Conservation (phyloP, 92 coral and sea anemone genomes). For the Zoanthus sociatus region DNA sequence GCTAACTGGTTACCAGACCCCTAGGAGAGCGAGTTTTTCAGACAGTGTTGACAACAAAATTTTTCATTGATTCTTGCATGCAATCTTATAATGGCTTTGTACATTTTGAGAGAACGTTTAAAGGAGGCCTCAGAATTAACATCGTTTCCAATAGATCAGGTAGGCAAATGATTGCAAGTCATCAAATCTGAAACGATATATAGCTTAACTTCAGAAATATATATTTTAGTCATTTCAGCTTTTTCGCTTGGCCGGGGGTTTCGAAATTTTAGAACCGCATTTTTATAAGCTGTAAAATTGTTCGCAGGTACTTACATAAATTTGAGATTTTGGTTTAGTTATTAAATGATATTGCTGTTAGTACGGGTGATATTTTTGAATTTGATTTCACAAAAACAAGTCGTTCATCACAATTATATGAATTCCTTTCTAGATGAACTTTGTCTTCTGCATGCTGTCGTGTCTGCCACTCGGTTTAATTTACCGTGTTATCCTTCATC, state of each 20-base stretch:
- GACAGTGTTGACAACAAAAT: slow-evolving; percentile 3
- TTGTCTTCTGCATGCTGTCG: slow-evolving; percentile 19
- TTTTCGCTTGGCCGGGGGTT: slow-evolving; percentile 33
- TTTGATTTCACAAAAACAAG: background rate
- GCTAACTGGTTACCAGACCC: too few relatives aligned
- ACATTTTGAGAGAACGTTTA: slow-evolving; percentile 22
- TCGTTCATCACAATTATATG: background rate
- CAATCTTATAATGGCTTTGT: slow-evolving; percentile 4
- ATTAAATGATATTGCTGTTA: background rate
- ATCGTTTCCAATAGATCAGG: slow-evolving; percentile 34
- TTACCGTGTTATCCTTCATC: slow-evolving; percentile 10
- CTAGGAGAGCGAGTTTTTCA: too few relatives aligned
- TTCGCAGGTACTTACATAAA: background rate
- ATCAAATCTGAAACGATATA: background rate
- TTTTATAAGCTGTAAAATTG: background rate
- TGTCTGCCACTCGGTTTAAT: slow-evolving; percentile 8
- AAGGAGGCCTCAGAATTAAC: slow-evolving; percentile 30
- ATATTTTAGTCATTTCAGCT: background rate
- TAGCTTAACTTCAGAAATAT: too few relatives aligned
- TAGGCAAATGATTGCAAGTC: background rate
- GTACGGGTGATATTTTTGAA: background rate
- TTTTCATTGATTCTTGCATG: background rate
- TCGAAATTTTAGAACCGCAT: background rate
- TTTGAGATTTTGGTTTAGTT: background rate
- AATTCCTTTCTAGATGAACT: slow-evolving; percentile 24